Base-by-base conservation (phyloP, 2,113 vertebrate species). In the Bubo blakistoni region DNA sequence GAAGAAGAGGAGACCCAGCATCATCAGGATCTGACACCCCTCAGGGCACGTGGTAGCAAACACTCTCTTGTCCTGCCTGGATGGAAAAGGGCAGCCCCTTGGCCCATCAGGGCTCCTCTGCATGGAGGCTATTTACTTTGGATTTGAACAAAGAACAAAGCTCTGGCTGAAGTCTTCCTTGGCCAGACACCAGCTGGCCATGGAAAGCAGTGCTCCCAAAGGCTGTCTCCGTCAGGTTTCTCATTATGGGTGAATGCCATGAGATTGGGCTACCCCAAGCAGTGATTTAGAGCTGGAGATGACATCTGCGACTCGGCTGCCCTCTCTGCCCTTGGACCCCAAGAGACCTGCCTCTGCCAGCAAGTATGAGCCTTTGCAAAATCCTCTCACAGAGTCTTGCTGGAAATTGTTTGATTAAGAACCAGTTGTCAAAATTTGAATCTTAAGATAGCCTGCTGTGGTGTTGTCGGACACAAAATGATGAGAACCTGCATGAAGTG, bases 11-110 rank as follows among this genome's bases (percentile, higher is more conserved):
- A 70, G 13, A 62, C 10, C 30, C 6, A 2, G 14, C 19, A 46
- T 9, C 0, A 0, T 6, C 0, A 2, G 59, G 10, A 54, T 61
- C 36, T 79, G 65, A 44, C 34, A 57, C 4, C 5, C 19, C 30
- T 52, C 9, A 5, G 49, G 44, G 42, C 18, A 62, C 74, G 69
- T 15, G 0, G 90, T 69, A 87, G 54, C 51, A 73, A 94, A 85
- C 18, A 3, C 17, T n/a, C 52, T 47, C 21, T 54, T 42, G 25
- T 49, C 49, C 55, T 72, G 61, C 42, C 57, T 16, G 4, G n/a
- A n/a, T 18, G n/a, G 21, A 59, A 89, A 69, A 69, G 82, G 40
- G 72, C 49, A 91, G 22, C 24, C 72, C 69, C 38, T 85, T 9
- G 4, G 34, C 55, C 59, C 47, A 13, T 55, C 59, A 34, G 36